Conservation (phyloP, 2,113 vertebrate species). For the Lethenteron camtschaticum region DNA sequence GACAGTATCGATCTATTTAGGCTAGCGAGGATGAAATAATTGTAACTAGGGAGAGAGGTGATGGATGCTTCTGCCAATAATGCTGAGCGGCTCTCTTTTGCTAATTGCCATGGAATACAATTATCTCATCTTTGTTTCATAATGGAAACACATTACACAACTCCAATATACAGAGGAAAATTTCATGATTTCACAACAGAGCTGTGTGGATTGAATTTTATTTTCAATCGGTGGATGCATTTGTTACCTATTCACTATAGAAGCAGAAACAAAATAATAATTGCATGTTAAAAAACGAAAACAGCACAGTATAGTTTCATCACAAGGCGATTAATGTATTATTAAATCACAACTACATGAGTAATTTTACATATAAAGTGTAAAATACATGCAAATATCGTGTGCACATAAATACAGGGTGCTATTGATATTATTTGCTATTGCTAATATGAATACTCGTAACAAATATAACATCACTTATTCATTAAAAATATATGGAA, state of each 20-base stretch:
- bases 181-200: conserved; percentile 36
- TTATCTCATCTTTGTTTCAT: conserved; percentile 87
- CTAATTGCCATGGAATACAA: conserved; percentile 97
- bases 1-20: conserved; percentile 6
- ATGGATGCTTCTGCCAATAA: conserved; percentile 85
- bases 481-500: not conserved
- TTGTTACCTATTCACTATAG: too few relatives aligned
- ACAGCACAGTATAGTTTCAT: too few relatives aligned
- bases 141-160: conserved; percentile 90
- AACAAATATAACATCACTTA: not conserved
- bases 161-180: conserved; percentile 85
- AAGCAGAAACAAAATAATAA: too few relatives aligned
- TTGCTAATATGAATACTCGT: not conserved
- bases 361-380: too few relatives aligned
- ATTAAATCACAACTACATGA: too few relatives aligned
- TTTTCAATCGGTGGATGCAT: conserved; percentile 29
- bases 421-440: not conserved
- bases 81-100: conserved; percentile 79
- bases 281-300: too few relatives aligned
- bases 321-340: too few relatives aligned
- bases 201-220: conserved; percentile 57
- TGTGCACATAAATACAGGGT: not conserved
- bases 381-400: too few relatives aligned
- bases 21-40: conserved; percentile 5
- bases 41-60: conserved; percentile 27